A percentile compares a stretch with the other conserved stretches of the same genome.
Conservation (phyloP, 2,113 vertebrate species). For the Corydoras sp. region DNA sequence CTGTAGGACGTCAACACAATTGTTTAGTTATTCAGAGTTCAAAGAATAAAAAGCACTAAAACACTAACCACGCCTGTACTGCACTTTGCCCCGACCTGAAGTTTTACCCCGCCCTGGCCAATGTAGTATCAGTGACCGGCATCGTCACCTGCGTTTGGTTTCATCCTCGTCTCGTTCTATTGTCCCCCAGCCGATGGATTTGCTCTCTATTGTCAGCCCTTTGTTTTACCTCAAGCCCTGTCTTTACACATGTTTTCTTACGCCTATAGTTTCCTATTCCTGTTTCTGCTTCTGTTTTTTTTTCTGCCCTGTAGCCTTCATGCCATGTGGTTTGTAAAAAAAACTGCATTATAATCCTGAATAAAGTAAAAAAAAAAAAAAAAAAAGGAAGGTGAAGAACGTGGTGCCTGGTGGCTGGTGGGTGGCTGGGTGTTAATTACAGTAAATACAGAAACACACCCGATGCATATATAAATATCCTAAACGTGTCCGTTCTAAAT, state of each 20-base stretch:
- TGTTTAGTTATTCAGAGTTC: conserved; percentile 4
- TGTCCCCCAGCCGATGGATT: background rate
- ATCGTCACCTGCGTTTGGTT: background rate
- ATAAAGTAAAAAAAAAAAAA: too few relatives aligned
- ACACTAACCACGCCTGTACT: background rate
- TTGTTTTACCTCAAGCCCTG: background rate
- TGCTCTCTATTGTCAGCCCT: background rate
- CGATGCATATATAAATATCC: too few relatives aligned
- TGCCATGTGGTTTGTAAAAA: too few relatives aligned
- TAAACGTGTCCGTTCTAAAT: too few relatives aligned
- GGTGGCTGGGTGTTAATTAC: too few relatives aligned
- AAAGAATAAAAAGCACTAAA: background rate
- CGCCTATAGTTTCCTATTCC: background rate
- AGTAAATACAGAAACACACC: too few relatives aligned
- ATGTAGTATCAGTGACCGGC: background rate
- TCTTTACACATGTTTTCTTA: background rate
- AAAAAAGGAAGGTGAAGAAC: too few relatives aligned
- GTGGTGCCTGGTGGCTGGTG: too few relatives aligned
- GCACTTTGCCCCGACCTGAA: too few relatives aligned
- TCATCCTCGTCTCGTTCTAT: background rate
- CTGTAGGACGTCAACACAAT: conserved; percentile 24
- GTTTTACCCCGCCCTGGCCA: too few relatives aligned
- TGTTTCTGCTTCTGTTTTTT: background rate
- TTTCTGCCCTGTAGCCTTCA: background rate
- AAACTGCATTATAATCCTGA: too few relatives aligned